phyloP scores from a whole-genome alignment of 1,140 invertebrate species.

The Camponotus floridanus region DNA sequence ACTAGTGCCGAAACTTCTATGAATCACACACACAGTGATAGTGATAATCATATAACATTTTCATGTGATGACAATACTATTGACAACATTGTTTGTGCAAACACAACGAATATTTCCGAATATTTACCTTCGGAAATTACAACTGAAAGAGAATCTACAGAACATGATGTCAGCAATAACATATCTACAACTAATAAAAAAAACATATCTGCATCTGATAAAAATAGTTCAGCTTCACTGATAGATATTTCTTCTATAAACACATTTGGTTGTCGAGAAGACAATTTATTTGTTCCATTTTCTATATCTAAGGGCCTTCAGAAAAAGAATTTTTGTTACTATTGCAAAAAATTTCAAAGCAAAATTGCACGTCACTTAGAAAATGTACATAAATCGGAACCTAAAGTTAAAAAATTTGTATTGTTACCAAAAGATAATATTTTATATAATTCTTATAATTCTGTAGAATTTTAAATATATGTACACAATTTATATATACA shows the following conservation, averaged over 20 bases:
- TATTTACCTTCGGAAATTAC: constrained; percentile 15
- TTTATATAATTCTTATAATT: background rate
- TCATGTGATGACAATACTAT: background rate
- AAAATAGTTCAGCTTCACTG: background rate
- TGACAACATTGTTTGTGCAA: background rate
- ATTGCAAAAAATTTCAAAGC: constrained; percentile 8
- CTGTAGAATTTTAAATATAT: background rate
- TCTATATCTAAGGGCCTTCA: constrained; percentile 5
- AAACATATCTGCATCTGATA: background rate
- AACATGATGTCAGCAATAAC: background rate
- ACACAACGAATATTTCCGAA: background rate
- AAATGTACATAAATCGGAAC: constrained; percentile 9
- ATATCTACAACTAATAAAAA: background rate
- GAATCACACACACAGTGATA: background rate
- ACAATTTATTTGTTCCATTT: background rate
- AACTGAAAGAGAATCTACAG: background rate
- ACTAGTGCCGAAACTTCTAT: background rate
- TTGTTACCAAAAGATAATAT: constrained; percentile 3
- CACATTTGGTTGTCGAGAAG: constrained; percentile 3
- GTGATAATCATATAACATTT: constrained; percentile 12
- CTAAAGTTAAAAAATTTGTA: constrained; percentile 6
- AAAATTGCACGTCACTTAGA: constrained; percentile 16
- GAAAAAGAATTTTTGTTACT: constrained; percentile 19
- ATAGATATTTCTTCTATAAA: constrained; percentile 3
- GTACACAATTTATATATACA: too few relatives aligned